Evolutionary conservation across 2,888 invertebrate genomes (phyloP).

Genomic region (Biston stratarius): DNA sequence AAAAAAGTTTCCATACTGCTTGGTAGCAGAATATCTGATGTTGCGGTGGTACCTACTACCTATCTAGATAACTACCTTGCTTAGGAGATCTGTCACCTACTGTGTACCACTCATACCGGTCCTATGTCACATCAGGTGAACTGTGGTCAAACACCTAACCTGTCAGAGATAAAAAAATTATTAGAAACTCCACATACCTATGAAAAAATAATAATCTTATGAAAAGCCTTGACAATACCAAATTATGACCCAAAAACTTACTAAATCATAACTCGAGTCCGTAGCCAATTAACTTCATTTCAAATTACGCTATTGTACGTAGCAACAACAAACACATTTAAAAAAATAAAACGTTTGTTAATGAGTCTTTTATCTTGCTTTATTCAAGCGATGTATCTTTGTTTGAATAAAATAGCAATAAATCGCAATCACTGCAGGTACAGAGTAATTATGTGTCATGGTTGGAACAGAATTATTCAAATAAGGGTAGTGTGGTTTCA

Average conservation of each 20-base stretch:
- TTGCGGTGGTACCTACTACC: too few species aligned
- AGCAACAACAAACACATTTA: slow-evolving; percentile 14
- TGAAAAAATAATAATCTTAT: too few species aligned
- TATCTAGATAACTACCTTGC: too few species aligned
- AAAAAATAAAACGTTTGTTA: slow-evolving; percentile 20
- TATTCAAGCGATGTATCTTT: slow-evolving; percentile 20
- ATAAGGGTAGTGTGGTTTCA: slow-evolving; percentile 47
- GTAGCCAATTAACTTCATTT: slow-evolving; percentile 2
- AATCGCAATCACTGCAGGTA: slow-evolving; percentile 68
- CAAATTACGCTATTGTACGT: slow-evolving; percentile 3
- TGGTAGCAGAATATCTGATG: too few species aligned
- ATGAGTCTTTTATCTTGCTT: slow-evolving; percentile 15
- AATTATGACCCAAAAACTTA: neutral
- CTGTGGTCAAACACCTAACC: too few species aligned
- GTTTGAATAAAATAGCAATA: slow-evolving; percentile 53
- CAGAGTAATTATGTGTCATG: slow-evolving; percentile 61
- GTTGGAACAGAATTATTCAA: slow-evolving; percentile 67
- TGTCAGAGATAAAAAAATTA: too few species aligned
- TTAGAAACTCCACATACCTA: too few species aligned
- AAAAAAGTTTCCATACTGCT: too few species aligned
- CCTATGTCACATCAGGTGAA: too few species aligned
- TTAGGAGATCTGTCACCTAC: too few species aligned
- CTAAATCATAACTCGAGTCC: neutral
- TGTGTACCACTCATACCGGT: too few species aligned
- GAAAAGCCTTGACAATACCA: too few species aligned